Conservation (phyloP, 2,888 invertebrate genomes). For the Leptothorax acervorum region DNA sequence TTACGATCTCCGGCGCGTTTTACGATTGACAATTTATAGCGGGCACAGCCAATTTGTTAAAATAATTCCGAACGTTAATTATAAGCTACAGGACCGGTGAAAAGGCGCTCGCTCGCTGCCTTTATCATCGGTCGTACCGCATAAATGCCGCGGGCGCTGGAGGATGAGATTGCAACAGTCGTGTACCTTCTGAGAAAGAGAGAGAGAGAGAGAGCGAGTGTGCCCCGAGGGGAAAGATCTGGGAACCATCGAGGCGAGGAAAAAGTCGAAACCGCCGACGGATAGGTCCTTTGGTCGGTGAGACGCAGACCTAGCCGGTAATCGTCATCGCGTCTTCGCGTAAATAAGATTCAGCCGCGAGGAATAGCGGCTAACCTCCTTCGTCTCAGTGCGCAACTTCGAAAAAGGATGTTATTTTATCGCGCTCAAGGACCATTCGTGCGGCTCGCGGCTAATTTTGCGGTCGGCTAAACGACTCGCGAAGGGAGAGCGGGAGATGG, state of each 20-base stretch:
- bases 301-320: constrained; percentile 62
- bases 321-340: constrained; percentile 70
- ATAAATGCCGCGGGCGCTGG: constrained; percentile 46
- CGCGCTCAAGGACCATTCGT: constrained; percentile 71
- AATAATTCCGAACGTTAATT: constrained; percentile 46
- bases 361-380: constrained; percentile 61
- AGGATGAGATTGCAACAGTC: constrained; percentile 52
- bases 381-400: constrained; percentile 66
- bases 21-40: constrained; percentile 36
- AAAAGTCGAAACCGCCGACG: constrained; percentile 66
- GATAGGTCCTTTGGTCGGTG: constrained; percentile 61
- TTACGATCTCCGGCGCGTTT: constrained; percentile 14
- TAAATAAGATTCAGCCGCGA: constrained; percentile 75
- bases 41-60: constrained; percentile 25
- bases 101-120: constrained; percentile 15
- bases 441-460: constrained; percentile 78
- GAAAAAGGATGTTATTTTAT: constrained; percentile 75
- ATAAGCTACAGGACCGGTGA: constrained; percentile 28
- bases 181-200: constrained; percentile 25
- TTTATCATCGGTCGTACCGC: constrained; percentile 46
- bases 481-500: constrained; percentile 39
- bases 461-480: constrained; percentile 77
- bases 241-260: constrained; percentile 50
- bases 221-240: constrained; percentile 39
- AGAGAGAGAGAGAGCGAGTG: not conserved